Evolutionary conservation across 2,888 invertebrate species (phyloP).

Genomic region (Acanthosepion pharaonis): DNA sequence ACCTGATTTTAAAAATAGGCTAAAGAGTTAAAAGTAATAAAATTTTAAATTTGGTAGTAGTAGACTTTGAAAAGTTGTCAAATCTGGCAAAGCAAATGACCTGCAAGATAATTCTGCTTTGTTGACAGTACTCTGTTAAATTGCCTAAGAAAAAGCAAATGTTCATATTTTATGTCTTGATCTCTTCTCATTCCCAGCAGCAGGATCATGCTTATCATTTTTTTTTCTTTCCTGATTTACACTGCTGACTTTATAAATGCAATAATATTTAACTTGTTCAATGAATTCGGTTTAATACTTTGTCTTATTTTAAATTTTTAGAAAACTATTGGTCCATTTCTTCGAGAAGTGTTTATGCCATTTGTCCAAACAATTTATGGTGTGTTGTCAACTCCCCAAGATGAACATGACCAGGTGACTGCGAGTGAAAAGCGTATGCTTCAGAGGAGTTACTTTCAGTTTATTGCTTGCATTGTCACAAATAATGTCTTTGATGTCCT

Average conservation of each 20-base stretch:
- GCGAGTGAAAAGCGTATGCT: slow-evolving; percentile 75
- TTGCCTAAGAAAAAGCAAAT: background rate
- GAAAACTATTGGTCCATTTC: slow-evolving; percentile 77
- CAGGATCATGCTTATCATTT: no score
- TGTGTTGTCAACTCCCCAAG: slow-evolving; percentile 75
- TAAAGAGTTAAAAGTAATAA: no score
- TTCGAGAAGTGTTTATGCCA: slow-evolving; percentile 77
- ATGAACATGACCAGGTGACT: slow-evolving; percentile 76
- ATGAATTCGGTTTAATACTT: background rate
- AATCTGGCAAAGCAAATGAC: no score
- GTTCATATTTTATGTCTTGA: background rate
- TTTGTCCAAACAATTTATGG: slow-evolving; percentile 76
- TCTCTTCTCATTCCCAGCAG: background rate
- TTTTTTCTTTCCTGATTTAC: background rate
- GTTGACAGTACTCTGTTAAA: no score
- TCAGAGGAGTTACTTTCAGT: slow-evolving; percentile 76
- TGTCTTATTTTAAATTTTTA: slow-evolving; percentile 61
- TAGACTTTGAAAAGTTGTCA: no score
- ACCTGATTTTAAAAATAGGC: no score
- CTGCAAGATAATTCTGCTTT: no score
- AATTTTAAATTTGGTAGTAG: no score
- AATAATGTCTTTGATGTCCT: slow-evolving; percentile 76
- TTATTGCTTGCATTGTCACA: slow-evolving; percentile 76
- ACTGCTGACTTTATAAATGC: background rate
- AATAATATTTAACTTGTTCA: background rate